Base-by-base conservation (phyloP, 2,888 invertebrate genomes). In the Mimumesa dahlbomi region DNA sequence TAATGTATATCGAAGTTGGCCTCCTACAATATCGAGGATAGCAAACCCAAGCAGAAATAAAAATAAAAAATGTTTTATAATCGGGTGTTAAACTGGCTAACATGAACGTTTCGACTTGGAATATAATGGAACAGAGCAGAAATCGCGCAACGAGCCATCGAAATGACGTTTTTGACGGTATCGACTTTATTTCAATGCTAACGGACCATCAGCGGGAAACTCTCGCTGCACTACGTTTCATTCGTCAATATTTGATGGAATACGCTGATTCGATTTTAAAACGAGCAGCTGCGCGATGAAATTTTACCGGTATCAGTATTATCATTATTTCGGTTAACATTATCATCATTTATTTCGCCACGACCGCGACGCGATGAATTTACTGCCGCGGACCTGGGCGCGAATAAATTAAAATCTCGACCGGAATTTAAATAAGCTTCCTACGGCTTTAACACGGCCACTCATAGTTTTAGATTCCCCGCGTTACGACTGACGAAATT, bases 341-440 rank as follows among this genome's bases (percentile, higher is more conserved):
- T 49, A 64, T 57, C 34, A 49, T 31, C 49, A 34, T 43, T 29
- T 29, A 13, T 50, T n/a, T 19, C 31, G 19, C 7, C 25, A 43
- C 40, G 25, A 29, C 11, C 25, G 19, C 0, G 34, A 34, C 13
- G 14, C 25, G 31, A 22, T 43, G 57, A 29, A 31, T 48, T 38
- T 16, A 21, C 63, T 29, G 16, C 36, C 40, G 25, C 4, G 19
- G 34, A 31, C 16, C 31, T 45, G 48, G n/a, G n/a, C n/a, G 42
- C 42, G 40, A 40, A 40, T 58, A 58, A 64, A 64, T 64, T 64
- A 64, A 64, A 58, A 58, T 58, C 45, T 7, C 64, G n/a, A 36
- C 7, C 9, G 50, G 50, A 50, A 64, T 58, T 38, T 58, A 11
- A 21, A 22, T 16, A 9, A 40, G 11, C 34, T 34, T n/a, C 11